Evolutionary conservation across 2,888 invertebrate genomes (phyloP).

Genomic region (Xestia c-nigrum): DNA sequence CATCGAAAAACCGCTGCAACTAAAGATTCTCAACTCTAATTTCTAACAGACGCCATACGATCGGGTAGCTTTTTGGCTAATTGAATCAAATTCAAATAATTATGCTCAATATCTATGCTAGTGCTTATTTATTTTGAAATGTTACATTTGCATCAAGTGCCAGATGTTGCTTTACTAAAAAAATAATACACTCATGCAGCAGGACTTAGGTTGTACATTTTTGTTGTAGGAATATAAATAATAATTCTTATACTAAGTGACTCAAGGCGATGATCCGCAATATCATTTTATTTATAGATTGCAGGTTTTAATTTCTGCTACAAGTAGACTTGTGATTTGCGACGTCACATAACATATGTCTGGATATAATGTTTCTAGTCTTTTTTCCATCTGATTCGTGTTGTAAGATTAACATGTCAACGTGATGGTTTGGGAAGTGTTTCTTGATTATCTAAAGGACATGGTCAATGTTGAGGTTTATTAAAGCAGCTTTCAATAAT

Average conservation of each 20-base stretch:
- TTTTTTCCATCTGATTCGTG: background rate
- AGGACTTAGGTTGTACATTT: constrained; percentile 2
- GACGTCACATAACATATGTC: background rate
- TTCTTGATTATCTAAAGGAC: background rate
- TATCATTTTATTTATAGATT: constrained; percentile 26
- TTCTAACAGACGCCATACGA: background rate
- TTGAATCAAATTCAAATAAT: constrained; percentile 5
- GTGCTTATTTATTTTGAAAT: background rate
- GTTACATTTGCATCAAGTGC: background rate
- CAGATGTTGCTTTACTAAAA: constrained; percentile 6
- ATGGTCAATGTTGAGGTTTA: background rate
- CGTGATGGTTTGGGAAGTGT: background rate
- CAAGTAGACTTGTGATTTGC: constrained; percentile 1
- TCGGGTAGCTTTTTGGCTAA: background rate
- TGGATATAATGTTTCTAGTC: background rate
- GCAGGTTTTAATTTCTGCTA: constrained; percentile 24
- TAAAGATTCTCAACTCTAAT: background rate
- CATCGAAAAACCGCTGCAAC: background rate
- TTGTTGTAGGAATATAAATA: background rate
- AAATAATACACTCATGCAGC: background rate
- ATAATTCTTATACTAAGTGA: constrained; percentile 22
- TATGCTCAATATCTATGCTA: background rate
- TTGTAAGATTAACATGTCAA: background rate
- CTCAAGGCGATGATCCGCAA: constrained; percentile 5
- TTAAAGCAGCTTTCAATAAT: background rate